Percentiles rank a stretch among this genome's conserved stretches.
These are phyloP conservation scores for Odontothrips loti DNA, from an alignment of 2,888 invertebrate species.

Conservation along the genomic window DNA sequence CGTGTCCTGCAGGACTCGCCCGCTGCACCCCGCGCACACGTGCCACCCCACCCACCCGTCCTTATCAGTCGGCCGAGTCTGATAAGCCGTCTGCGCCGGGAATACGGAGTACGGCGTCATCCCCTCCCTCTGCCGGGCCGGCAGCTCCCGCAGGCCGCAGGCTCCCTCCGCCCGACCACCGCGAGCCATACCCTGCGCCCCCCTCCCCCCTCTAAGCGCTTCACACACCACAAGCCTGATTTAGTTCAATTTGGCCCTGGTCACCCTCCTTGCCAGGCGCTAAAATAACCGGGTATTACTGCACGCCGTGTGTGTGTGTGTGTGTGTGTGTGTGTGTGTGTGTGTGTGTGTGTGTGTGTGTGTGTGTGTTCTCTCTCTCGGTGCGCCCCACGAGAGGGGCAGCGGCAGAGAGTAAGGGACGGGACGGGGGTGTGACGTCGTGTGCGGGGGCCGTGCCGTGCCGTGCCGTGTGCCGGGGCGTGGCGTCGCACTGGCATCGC, in stretches of 20 bases:
- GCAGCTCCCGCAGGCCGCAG: background rate
- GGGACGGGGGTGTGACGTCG: background rate
- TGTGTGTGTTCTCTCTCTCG: background rate
- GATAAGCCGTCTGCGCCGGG: no score
- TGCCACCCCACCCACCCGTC: background rate
- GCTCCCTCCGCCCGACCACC: no score
- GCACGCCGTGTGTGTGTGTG: background rate
- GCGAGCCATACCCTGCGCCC: no score
- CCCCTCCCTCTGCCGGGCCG: background rate
- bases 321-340: background rate
- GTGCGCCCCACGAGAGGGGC: background rate
- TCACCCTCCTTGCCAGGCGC: conserved; percentile 15
- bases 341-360: no score
- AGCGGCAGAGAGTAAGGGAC: background rate
- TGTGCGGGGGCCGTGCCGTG: background rate
- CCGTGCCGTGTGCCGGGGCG: background rate
- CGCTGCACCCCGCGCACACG: no score
- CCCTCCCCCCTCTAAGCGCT: background rate
- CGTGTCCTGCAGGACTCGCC: background rate
- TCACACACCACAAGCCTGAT: background rate
- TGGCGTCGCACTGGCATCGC: background rate
- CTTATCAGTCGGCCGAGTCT: background rate
- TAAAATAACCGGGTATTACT: conserved; percentile 23
- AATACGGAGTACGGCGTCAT: no score
- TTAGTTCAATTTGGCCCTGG: conserved; percentile 17